phyloP scores from a whole-genome alignment of 1,140 invertebrate genomes.

The Drosophila rufa region DNA sequence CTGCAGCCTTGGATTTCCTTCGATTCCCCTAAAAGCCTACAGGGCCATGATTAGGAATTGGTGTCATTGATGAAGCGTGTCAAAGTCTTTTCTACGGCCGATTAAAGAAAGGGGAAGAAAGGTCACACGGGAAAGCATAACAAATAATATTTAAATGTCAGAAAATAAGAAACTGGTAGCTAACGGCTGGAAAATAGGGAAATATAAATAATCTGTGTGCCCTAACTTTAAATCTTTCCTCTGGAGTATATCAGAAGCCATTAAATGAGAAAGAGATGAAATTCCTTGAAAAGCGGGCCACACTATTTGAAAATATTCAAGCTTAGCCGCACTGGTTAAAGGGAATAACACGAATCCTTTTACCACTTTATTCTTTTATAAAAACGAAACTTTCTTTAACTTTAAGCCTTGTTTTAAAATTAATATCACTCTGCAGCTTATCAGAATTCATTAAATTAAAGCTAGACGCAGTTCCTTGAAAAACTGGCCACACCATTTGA shows the following conservation, averaged over 20 bases:
- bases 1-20: conserved; percentile 17
- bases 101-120: not conserved
- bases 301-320: too few species aligned
- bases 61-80: conserved; percentile 31
- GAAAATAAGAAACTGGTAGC: not conserved
- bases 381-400: too few species aligned
- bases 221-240: too few species aligned
- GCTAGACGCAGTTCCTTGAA: too few species aligned
- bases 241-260: too few species aligned
- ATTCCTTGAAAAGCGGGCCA: too few species aligned
- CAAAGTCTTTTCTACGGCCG: not conserved
- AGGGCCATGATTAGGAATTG: conserved; percentile 44
- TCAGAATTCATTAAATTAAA: not conserved
- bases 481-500: not conserved
- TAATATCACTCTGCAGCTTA: too few species aligned
- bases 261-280: too few species aligned
- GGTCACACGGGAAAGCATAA: not conserved
- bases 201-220: not conserved
- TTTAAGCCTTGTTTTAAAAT: not conserved
- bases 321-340: too few species aligned
- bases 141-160: not conserved
- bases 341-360: too few species aligned
- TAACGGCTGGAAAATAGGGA: not conserved
- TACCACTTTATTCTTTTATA: too few species aligned
- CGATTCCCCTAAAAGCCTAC: conserved; percentile 8